A percentile compares a stretch with the other conserved stretches of the same genome.
These are phyloP conservation scores for Chloromyia formosa DNA, from an alignment of 2,888 invertebrate species.

Conservation along the genomic window DNA sequence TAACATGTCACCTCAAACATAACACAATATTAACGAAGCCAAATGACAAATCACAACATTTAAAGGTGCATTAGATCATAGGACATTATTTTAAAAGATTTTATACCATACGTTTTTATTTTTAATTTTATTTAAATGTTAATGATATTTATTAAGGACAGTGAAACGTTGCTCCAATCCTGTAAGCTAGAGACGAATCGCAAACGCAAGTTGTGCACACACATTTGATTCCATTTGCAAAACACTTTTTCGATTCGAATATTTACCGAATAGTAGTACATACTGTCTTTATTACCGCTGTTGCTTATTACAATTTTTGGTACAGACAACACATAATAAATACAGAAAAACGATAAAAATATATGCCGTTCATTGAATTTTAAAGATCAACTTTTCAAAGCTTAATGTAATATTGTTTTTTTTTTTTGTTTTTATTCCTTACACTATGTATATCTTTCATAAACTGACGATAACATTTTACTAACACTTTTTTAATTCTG, in stretches of 20 bases:
- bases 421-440: too few species aligned
- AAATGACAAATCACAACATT: slow-evolving; percentile 20
- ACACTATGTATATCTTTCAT: background rate
- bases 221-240: slow-evolving; percentile 7
- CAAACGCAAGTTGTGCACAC: background rate
- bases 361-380: background rate
- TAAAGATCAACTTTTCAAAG: slow-evolving; percentile 6
- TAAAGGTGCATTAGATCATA: slow-evolving; percentile 22
- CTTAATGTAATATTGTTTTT: background rate
- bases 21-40: slow-evolving; percentile 20
- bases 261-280: background rate
- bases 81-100: slow-evolving; percentile 3
- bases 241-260: too few species aligned
- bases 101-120: background rate
- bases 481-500: slow-evolving; percentile 11
- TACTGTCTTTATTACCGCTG: background rate
- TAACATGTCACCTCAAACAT: slow-evolving; percentile 1
- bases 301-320: background rate
- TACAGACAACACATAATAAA: background rate
- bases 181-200: background rate
- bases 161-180: background rate
- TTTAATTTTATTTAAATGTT: slow-evolving; percentile 1
- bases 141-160: background rate
- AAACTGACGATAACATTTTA: background rate
- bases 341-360: too few species aligned